These are phyloP conservation scores for Phthorimaea operculella DNA, from an alignment of 1,140 invertebrate species.

Conservation along the genomic window DNA sequence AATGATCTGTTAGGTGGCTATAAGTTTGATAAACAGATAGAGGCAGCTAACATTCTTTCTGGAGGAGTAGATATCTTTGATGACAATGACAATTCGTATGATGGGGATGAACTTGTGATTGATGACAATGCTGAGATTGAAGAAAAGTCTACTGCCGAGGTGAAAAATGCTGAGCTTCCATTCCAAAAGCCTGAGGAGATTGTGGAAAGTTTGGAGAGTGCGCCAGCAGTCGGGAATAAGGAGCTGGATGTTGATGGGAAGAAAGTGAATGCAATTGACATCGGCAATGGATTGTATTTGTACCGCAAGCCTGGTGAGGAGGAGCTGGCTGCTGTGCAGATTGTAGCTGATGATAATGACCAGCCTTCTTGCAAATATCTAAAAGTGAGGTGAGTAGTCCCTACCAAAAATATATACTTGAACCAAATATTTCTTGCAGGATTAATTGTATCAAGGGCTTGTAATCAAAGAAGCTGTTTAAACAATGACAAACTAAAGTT, in stretches of 20 bases:
- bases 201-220: slow-evolving; percentile 22
- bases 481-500: too few species aligned
- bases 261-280: slow-evolving; percentile 63
- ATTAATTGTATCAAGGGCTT: too few species aligned
- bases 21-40: slow-evolving; percentile 59
- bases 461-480: too few species aligned
- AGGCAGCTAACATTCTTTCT: slow-evolving; percentile 59
- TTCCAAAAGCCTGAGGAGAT: slow-evolving; percentile 21
- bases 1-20: slow-evolving; percentile 43
- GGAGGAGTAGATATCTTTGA: slow-evolving; percentile 65
- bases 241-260: slow-evolving; percentile 63
- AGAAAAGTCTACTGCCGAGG: slow-evolving; percentile 30
- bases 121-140: slow-evolving; percentile 54
- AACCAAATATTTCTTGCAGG: too few species aligned
- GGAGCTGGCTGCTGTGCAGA: slow-evolving; percentile 59
- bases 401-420: not conserved
- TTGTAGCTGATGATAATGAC: slow-evolving; percentile 44
- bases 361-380: slow-evolving; percentile 59
- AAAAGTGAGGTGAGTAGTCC: slow-evolving; percentile 56
- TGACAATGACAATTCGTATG: slow-evolving; percentile 64
- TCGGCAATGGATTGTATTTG: slow-evolving; percentile 62
- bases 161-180: slow-evolving; percentile 18
- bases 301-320: slow-evolving; percentile 57
- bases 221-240: slow-evolving; percentile 35
- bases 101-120: slow-evolving; percentile 62